These are phyloP conservation scores for Chionis minor DNA, from an alignment of 2,113 vertebrate species.

Conservation along the genomic window DNA sequence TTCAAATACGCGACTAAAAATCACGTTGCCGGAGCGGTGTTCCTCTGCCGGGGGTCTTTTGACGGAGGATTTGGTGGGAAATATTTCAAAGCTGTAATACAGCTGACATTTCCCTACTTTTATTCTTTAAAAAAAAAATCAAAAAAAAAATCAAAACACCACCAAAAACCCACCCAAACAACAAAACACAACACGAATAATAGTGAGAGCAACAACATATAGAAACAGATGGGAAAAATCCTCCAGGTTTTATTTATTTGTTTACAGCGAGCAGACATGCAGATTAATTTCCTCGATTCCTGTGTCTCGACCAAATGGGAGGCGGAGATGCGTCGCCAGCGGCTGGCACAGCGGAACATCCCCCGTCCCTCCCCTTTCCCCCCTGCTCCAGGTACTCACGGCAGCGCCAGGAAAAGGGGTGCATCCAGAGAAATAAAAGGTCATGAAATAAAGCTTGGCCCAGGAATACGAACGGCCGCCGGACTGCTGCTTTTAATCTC, in stretches of 20 bases:
- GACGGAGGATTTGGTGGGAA: not conserved
- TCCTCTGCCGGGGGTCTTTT: not conserved
- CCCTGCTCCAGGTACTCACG: not conserved
- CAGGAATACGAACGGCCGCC: not conserved
- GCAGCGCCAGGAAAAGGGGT: not conserved
- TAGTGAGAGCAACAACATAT: slow-evolving; percentile 4
- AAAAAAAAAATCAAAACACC: too few species aligned
- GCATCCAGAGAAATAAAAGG: not conserved
- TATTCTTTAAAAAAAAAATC: not conserved
- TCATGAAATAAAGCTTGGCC: slow-evolving; percentile 21
- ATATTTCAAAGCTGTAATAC: not conserved
- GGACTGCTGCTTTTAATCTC: not conserved
- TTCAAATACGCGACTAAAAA: not conserved
- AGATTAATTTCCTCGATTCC: slow-evolving; percentile 25
- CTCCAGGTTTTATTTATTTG: slow-evolving; percentile 53
- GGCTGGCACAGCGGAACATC: not conserved
- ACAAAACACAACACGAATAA: not conserved
- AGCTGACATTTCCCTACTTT: not conserved
- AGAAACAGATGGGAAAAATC: slow-evolving; percentile 47
- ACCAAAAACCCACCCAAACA: not conserved
- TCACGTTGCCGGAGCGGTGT: not conserved
- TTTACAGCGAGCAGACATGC: slow-evolving; percentile 8
- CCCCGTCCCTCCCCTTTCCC: not conserved
- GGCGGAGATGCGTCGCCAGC: not conserved
- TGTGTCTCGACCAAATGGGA: not conserved